These are phyloP conservation scores for Ectemnius lituratus DNA, from an alignment of 2,888 invertebrate species.

Conservation along the genomic window DNA sequence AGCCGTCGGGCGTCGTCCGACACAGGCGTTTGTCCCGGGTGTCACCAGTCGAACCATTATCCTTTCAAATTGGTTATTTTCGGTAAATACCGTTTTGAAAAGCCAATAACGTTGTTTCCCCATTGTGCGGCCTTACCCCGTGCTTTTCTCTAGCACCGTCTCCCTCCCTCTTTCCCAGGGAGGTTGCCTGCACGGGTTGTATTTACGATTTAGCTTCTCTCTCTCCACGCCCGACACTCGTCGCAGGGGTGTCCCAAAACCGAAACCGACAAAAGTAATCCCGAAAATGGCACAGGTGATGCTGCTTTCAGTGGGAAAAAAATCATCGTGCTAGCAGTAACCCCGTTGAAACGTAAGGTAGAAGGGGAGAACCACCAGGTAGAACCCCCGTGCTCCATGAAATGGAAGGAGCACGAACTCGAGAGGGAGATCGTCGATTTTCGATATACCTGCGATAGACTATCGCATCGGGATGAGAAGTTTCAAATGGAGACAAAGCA, in stretches of 20 bases:
- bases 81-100: constrained; percentile 78
- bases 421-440: constrained; percentile 25
- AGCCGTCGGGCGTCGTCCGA: constrained; percentile 33
- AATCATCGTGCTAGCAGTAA: constrained; percentile 60
- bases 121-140: constrained; percentile 68
- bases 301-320: constrained; percentile 61
- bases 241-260: constrained; percentile 62
- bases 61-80: constrained; percentile 77
- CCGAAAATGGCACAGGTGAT: constrained; percentile 75
- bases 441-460: constrained; percentile 46
- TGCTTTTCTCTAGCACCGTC: constrained; percentile 38
- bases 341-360: constrained; percentile 47
- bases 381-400: constrained; percentile 35
- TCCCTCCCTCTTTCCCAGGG: constrained; percentile 41
- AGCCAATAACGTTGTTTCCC: constrained; percentile 77
- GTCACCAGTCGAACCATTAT: constrained; percentile 68
- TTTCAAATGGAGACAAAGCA: constrained; percentile 3
- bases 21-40: constrained; percentile 59
- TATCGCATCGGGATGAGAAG: constrained; percentile 25
- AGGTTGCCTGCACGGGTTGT: constrained; percentile 17
- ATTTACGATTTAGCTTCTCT: constrained; percentile 41
- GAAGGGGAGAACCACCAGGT: constrained; percentile 34
- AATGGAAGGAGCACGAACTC: constrained; percentile 7
- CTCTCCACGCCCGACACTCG: constrained; percentile 25
- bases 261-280: constrained; percentile 74